Conservation (phyloP, 2,888 invertebrate genomes). For the Clanis bilineata region DNA sequence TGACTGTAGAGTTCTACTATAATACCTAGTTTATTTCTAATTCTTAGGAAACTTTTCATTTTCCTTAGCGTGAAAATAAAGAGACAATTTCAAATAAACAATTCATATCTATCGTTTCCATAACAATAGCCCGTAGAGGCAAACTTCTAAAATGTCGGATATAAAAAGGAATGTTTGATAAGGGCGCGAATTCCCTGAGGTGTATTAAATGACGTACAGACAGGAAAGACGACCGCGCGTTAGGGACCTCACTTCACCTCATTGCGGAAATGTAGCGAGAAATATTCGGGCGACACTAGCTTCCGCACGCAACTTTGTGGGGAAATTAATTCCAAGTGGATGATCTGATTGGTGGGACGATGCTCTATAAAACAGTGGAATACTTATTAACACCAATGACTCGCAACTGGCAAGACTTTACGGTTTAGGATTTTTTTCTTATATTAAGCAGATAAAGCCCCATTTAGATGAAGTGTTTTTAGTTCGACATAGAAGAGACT, state of each 20-base stretch:
- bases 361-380: background rate
- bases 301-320: background rate
- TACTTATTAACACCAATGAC: too few relatives aligned
- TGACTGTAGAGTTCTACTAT: too few relatives aligned
- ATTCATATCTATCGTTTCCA: background rate
- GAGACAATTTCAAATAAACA: background rate
- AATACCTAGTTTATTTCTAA: too few relatives aligned
- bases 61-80: background rate
- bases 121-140: conserved; percentile 3
- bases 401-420: background rate
- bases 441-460: background rate
- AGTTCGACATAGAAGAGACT: too few relatives aligned
- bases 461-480: background rate
- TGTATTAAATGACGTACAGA: conserved; percentile 13
- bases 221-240: conserved; percentile 9
- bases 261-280: background rate
- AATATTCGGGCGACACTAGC: conserved; percentile 1
- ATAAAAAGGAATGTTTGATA: conserved; percentile 10
- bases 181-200: conserved; percentile 12
- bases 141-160: conserved; percentile 10
- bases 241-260: background rate
- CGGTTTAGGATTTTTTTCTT: background rate
- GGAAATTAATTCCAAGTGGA: background rate
- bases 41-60: background rate
- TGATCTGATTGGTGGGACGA: background rate